Base-by-base conservation (phyloP, 2,888 invertebrate genomes). In the Trichacis sp. region DNA sequence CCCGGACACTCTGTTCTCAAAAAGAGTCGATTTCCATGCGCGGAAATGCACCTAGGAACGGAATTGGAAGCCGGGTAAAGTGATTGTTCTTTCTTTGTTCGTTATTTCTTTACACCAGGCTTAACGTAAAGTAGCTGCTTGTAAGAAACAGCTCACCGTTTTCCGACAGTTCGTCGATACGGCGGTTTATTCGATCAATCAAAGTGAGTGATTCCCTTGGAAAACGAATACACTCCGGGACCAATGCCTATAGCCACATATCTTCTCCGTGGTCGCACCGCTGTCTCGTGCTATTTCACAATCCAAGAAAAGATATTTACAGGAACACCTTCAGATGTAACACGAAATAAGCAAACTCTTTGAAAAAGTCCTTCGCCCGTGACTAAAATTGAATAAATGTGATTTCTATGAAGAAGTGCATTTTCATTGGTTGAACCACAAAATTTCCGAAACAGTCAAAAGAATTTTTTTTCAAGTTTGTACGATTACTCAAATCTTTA, bases 151-250 rank as follows among this genome's bases (percentile, higher is more conserved):
- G 55, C 54, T 54, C 67, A 47, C 49, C 52, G 57, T 64, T 56
- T 36, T 53, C 43, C 54, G 67, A 60, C 67, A 68, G 60, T 60
- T 68, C 57, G 54, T 57, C 63, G 54, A 68, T 68, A 66, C 58
- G 30, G 17, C 51, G 49, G 57, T 64, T 68, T 68, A 68, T 68
- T 68, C 67, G 63, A 68, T 68, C 63, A 68, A 68, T 68, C 67
- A 64, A 68, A 68, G 57, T 67, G 67, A 67, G 67, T 57, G 67
- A 67, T 64, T 57, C 63, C 55, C 55, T 54, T 36, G 56, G 47
- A 67, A n/a, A 59, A 64, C 63, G 63, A 63, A 63, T 55, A 30
- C 62, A 50, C 54, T 48, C 14, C 18, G 53, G 43, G 4, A 30
- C 30, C 48, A 30, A 14, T 56, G 56, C 42, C 50, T 61, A 55